A percentile compares a stretch with the other conserved stretches of the same genome.
These are phyloP conservation scores for Eriocheir sinensis DNA, from an alignment of 1,140 invertebrate genomes.

Conservation along the genomic window DNA sequence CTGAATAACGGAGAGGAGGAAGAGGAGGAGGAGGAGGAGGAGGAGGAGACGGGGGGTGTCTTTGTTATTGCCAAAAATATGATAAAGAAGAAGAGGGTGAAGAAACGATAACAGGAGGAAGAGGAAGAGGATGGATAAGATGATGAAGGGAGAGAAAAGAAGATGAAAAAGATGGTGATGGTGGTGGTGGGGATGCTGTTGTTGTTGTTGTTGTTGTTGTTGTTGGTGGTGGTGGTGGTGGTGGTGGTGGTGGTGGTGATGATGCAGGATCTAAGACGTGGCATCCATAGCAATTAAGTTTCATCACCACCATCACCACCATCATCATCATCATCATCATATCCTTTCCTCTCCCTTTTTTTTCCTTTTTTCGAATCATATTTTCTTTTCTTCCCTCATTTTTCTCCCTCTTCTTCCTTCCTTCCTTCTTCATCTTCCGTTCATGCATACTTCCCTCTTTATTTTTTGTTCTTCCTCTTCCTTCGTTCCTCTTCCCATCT, in stretches of 20 bases:
- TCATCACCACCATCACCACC: neutral
- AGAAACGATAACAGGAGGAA: neutral
- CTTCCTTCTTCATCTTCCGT: too few species aligned
- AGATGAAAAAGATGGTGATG: neutral
- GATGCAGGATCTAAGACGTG: neutral
- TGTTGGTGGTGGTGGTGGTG: neutral
- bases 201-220: neutral
- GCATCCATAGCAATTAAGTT: neutral
- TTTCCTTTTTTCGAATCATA: too few species aligned
- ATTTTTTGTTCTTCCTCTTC: too few species aligned
- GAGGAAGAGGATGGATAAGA: neutral
- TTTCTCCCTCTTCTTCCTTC: too few species aligned
- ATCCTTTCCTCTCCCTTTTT: too few species aligned
- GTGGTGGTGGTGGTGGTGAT: neutral
- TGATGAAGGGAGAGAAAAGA: neutral
- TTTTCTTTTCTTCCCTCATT: too few species aligned
- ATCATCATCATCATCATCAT: neutral
- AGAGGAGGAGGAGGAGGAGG: conserved; percentile 28
- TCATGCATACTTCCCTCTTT: too few species aligned
- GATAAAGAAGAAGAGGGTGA: neutral
- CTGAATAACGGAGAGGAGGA: neutral
- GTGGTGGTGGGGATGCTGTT: neutral
- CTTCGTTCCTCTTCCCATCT: too few species aligned
- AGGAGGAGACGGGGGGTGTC: neutral
- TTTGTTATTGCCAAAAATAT: neutral